Percentiles rank a stretch among this genome's conserved stretches.
Conservation (phyloP, 2,888 invertebrate species). For the Harpalus rubripes region DNA sequence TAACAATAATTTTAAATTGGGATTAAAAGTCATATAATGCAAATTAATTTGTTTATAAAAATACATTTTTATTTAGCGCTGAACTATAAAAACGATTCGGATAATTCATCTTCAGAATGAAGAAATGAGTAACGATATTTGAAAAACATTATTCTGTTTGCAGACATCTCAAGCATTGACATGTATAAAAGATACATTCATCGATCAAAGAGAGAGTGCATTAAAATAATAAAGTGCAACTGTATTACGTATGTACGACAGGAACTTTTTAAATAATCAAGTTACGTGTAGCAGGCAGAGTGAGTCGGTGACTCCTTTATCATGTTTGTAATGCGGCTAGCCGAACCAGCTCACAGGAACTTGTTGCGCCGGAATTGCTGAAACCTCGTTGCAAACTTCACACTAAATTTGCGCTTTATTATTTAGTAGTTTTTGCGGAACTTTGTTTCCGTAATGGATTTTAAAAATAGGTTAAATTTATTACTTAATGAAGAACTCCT, state of each 20-base stretch:
- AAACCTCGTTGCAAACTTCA: conserved; percentile 8
- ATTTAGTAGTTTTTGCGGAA: conserved; percentile 25
- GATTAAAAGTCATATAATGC: too few species aligned
- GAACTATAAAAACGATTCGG: background rate
- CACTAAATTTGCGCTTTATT: conserved; percentile 13
- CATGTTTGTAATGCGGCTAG: background rate
- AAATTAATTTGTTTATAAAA: too few species aligned
- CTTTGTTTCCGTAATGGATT: conserved; percentile 31
- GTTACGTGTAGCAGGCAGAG: background rate
- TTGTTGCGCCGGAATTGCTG: conserved; percentile 21
- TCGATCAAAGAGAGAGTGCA: conserved; percentile 25
- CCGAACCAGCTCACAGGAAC: conserved; percentile 12
- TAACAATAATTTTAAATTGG: too few species aligned
- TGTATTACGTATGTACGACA: background rate
- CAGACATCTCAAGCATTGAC: conserved; percentile 56
- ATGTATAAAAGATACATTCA: conserved; percentile 38
- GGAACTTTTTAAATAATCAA: conserved; percentile 26
- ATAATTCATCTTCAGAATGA: background rate
- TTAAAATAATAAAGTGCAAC: conserved; percentile 43
- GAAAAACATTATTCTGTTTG: conserved; percentile 57
- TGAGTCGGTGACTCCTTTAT: conserved; percentile 42
- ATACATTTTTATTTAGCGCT: too few species aligned
- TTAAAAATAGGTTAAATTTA: conserved; percentile 31
- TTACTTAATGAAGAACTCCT: background rate
- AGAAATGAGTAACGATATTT: conserved; percentile 15